Percentiles rank a stretch among this genome's conserved stretches.
These are phyloP conservation scores for Pachliopta kotzebuea DNA, from an alignment of 2,888 invertebrate species.

Conservation along the genomic window DNA sequence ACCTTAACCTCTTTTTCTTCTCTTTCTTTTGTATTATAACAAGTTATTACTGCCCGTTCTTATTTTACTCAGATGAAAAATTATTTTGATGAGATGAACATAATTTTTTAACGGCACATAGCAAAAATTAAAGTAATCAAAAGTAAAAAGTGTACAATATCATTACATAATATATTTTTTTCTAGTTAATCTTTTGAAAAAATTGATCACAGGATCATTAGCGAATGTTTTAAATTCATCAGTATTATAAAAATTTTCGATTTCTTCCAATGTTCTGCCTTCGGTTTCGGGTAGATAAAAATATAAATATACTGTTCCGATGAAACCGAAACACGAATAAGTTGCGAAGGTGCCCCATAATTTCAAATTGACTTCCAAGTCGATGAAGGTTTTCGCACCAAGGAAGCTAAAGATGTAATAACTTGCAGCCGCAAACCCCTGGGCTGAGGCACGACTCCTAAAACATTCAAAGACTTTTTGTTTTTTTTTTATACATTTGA, in stretches of 20 bases:
- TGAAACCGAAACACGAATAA: slow-evolving; percentile 65
- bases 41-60: too few species aligned
- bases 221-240: slow-evolving; percentile 63
- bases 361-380: slow-evolving; percentile 62
- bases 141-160: background rate
- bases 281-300: slow-evolving; percentile 80
- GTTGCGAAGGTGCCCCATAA: slow-evolving; percentile 75
- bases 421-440: slow-evolving; percentile 76
- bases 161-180: slow-evolving; percentile 32
- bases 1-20: background rate
- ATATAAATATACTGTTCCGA: slow-evolving; percentile 74
- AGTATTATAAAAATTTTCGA: slow-evolving; percentile 64
- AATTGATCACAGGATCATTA: slow-evolving; percentile 64
- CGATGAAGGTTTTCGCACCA: slow-evolving; percentile 76
- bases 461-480: background rate
- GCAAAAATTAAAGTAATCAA: too few species aligned
- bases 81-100: too few species aligned
- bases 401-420: slow-evolving; percentile 76
- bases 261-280: slow-evolving; percentile 73
- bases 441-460: slow-evolving; percentile 76
- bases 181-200: slow-evolving; percentile 54
- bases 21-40: background rate
- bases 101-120: too few species aligned
- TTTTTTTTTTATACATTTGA: too few species aligned
- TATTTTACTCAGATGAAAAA: too few species aligned